A percentile compares a stretch with the other conserved stretches of the same genome.
These are phyloP conservation scores for Tribolium madens DNA, from an alignment of 1,140 invertebrate genomes.

Conservation along the genomic window DNA sequence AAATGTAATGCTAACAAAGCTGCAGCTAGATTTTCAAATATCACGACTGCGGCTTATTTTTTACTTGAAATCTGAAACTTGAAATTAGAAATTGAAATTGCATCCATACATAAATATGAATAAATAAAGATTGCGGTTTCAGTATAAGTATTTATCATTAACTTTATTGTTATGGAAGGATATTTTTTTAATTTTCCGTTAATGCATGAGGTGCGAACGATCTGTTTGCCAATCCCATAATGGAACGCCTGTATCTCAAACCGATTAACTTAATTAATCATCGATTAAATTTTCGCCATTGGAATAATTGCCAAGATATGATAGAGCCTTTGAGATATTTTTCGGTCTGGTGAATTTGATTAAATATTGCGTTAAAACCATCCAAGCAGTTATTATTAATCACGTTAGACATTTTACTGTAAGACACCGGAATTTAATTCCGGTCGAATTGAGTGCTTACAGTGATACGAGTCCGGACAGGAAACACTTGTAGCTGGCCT, in stretches of 20 bases:
- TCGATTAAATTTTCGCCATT: background rate
- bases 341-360: background rate
- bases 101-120: no score
- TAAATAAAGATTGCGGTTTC: no score
- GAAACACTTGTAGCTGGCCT: slow-evolving; percentile 36
- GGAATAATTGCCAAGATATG: background rate
- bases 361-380: slow-evolving; percentile 8
- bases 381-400: slow-evolving; percentile 16
- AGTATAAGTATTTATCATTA: no score
- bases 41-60: no score
- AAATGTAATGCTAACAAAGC: no score
- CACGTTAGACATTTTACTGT: slow-evolving; percentile 29
- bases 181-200: no score
- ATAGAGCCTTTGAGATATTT: background rate
- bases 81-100: no score
- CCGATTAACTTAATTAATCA: background rate
- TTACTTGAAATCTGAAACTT: no score
- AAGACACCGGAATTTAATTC: slow-evolving; percentile 38
- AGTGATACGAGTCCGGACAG: slow-evolving; percentile 28
- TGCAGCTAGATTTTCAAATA: no score
- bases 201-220: no score
- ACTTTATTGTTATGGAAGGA: no score
- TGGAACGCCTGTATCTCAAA: background rate
- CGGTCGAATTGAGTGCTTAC: slow-evolving; percentile 35
- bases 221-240: background rate